Evolutionary conservation across 1,140 invertebrate species (phyloP).

Genomic region (Macrosteles quadrilineatus): DNA sequence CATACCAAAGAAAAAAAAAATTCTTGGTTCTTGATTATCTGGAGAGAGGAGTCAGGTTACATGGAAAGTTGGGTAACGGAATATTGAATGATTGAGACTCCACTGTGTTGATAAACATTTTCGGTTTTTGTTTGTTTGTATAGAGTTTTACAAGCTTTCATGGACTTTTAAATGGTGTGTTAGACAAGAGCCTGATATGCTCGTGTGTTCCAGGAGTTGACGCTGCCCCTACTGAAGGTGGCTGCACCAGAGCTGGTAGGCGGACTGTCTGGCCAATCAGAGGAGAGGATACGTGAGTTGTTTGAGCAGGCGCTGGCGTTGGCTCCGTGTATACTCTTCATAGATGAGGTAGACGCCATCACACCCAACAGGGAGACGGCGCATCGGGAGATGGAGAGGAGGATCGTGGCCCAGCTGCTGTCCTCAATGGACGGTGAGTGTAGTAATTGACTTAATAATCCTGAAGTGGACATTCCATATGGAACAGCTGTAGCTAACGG

Average conservation of each 20-base stretch:
- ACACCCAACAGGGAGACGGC: constrained; percentile 83
- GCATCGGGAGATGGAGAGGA: constrained; percentile 91
- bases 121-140: too few relatives aligned
- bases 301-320: constrained; percentile 79
- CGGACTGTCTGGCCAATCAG: constrained; percentile 95
- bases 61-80: too few relatives aligned
- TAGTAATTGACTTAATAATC: constrained; percentile 14
- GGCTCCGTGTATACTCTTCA: constrained; percentile 86
- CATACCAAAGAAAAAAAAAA: too few relatives aligned
- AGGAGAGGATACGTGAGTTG: constrained; percentile 86
- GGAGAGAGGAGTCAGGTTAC: too few relatives aligned
- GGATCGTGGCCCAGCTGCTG: constrained; percentile 92
- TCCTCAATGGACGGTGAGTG: constrained; percentile 80
- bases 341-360: constrained; percentile 93
- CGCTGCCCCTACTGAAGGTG: constrained; percentile 79
- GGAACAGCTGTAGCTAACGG: too few relatives aligned
- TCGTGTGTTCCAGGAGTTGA: constrained; percentile 60
- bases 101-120: too few relatives aligned
- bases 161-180: too few relatives aligned
- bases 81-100: too few relatives aligned
- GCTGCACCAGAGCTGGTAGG: constrained; percentile 89
- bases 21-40: too few relatives aligned
- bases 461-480: too few relatives aligned
- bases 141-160: too few relatives aligned
- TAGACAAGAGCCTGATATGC: too few relatives aligned